phyloP scores from a whole-genome alignment of 2,888 invertebrate genomes.

The Pherbina coryleti region DNA sequence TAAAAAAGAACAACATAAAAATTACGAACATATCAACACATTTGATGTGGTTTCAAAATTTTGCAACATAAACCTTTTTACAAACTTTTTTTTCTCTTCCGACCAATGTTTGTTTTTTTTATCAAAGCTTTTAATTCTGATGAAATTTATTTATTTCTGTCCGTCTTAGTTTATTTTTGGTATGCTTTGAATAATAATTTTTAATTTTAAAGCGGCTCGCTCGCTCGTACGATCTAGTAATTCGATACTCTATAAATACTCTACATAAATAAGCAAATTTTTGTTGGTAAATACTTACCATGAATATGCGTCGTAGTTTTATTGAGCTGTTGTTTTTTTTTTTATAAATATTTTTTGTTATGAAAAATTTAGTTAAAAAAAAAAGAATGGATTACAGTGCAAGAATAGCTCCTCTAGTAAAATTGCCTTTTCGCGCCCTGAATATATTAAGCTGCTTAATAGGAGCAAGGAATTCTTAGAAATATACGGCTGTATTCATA shows the following conservation, averaged over 20 bases:
- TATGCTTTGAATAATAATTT: background rate
- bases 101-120: background rate
- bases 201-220: constrained; percentile 26
- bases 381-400: too few species aligned
- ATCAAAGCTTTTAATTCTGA: background rate
- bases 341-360: background rate
- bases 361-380: background rate
- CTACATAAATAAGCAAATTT: background rate
- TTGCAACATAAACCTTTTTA: constrained; percentile 11
- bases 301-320: background rate
- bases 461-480: too few species aligned
- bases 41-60: background rate
- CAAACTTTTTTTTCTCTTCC: background rate
- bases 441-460: too few species aligned
- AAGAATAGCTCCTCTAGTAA: too few species aligned
- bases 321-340: background rate
- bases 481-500: too few species aligned
- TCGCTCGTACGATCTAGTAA: constrained; percentile 37
- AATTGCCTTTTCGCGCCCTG: too few species aligned
- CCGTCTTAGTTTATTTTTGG: background rate
- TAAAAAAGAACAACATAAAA: background rate
- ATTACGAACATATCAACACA: background rate
- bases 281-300: constrained; percentile 1
- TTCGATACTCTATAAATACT: constrained; percentile 8
- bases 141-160: background rate